Evolutionary conservation across 2,797 vertebrate species (phyloP), one percentile per base, ranked within the genome.

Genomic region (Tiaroga cobitis): DNA sequence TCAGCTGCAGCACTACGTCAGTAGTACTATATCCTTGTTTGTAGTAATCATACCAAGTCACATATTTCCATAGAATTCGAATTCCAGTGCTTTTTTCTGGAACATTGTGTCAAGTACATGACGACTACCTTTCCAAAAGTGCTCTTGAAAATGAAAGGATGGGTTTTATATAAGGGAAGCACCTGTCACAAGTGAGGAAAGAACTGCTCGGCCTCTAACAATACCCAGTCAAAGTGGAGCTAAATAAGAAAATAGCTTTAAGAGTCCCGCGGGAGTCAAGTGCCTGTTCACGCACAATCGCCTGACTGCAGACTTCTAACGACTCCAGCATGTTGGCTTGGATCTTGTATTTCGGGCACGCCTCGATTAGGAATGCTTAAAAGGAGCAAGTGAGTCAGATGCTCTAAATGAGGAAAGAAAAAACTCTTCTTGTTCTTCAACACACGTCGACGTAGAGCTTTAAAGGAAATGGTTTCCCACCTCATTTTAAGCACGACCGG

Each of bases 181-280:
- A 95, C 93, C 93, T 96, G 94, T 91, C 92, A 81, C 91, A 90
- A 87, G 87, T 84, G 84, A 95, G 93, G 94, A 95, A 96, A 85
- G 87, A 90, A 68, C 89, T 91, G 89, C 85, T 90, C 84, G 85
- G 90, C 89, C 92, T 93, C 92, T 94, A 92, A 89, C 90, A 91
- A 90, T 90, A 90, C 90, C 90, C 85, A 87, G 90, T 90, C 90
- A 89, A 88, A 89, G 85, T 84, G 87, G 91, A 94, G 92, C 93
- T 93, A 94, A 95, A 92, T 91, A 91, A 91, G 92, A 94, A 90
- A 88, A 90, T 86, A 79, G 72, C 80, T 88, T 90, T 85, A 88
- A 84, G 81, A 86, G 85, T 84, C 89, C 86, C 87, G 11, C 59
- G 86, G 82, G 89, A 84, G 77, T 80, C 65, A 46, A 83, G 85